Percentiles rank a stretch among this genome's conserved stretches.
These are phyloP conservation scores for Carterocephalus palaemon DNA, from an alignment of 2,888 invertebrate species.

Conservation along the genomic window DNA sequence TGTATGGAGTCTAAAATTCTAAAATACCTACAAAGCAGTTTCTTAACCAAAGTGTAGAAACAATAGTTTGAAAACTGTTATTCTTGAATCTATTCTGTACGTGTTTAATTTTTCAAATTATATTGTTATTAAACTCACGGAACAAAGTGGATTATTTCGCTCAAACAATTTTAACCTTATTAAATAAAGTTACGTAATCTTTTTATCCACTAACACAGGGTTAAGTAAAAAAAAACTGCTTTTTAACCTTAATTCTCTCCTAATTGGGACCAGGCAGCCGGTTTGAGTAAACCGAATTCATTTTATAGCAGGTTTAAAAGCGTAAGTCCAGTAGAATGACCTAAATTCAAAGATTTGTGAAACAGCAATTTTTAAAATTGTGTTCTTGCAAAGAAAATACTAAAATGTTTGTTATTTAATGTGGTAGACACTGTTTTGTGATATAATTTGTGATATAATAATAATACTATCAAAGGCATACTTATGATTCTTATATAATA, in stretches of 20 bases:
- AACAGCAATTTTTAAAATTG: slow-evolving; percentile 14
- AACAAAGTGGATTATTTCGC: no score
- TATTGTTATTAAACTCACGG: no score
- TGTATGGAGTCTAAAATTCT: no score
- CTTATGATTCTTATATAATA: no score
- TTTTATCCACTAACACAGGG: slow-evolving; percentile 9
- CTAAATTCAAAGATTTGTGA: slow-evolving; percentile 16
- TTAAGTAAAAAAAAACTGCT: slow-evolving; percentile 9
- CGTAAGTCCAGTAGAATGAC: slow-evolving; percentile 16
- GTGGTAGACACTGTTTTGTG: no score
- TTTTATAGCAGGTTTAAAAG: slow-evolving; percentile 17
- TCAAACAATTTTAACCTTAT: neutral
- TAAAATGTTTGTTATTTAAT: slow-evolving; percentile 2
- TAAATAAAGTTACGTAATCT: slow-evolving; percentile 9
- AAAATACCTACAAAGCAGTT: no score
- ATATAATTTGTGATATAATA: no score
- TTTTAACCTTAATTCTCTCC: slow-evolving; percentile 16
- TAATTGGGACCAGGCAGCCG: slow-evolving; percentile 16
- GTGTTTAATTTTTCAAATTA: neutral
- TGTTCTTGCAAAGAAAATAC: neutral
- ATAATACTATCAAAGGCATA: no score
- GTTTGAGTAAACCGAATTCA: slow-evolving; percentile 16
- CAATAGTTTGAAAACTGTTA: no score
- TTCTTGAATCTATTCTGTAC: no score
- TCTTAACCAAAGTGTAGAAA: no score